These are phyloP conservation scores for Falco berigora DNA, from an alignment of 2,797 vertebrate species.

Conservation along the genomic window DNA sequence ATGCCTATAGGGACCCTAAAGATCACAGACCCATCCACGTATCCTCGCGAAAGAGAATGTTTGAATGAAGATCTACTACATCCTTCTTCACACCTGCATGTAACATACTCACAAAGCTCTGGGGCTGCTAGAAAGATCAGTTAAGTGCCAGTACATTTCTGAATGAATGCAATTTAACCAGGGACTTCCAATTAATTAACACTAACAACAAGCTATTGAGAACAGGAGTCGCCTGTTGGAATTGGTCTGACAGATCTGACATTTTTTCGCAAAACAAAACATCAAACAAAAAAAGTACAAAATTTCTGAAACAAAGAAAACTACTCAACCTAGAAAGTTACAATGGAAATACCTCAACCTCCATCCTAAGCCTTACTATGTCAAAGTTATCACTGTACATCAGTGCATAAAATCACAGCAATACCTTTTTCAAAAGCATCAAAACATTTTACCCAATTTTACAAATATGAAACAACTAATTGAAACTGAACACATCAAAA, in stretches of 20 bases:
- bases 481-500: not conserved
- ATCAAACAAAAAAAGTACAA: not conserved
- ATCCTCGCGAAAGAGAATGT: not conserved
- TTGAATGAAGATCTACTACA: not conserved
- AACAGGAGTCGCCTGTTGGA: not conserved
- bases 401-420: not conserved
- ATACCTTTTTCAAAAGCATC: not conserved
- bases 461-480: not conserved
- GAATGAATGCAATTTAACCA: not conserved
- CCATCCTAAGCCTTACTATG: not conserved
- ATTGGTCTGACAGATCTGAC: not conserved
- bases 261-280: not conserved
- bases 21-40: rapidly evolving
- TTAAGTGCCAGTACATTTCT: not conserved
- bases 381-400: not conserved
- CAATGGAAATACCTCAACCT: not conserved
- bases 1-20: not conserved
- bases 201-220: not conserved
- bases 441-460: not conserved
- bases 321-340: not conserved
- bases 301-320: not conserved
- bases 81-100: not conserved
- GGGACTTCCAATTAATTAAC: not conserved
- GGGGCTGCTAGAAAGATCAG: not conserved
- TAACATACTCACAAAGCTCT: too few relatives aligned